These are phyloP conservation scores for Noctua janthina DNA, from an alignment of 2,888 invertebrate genomes.

Conservation along the genomic window DNA sequence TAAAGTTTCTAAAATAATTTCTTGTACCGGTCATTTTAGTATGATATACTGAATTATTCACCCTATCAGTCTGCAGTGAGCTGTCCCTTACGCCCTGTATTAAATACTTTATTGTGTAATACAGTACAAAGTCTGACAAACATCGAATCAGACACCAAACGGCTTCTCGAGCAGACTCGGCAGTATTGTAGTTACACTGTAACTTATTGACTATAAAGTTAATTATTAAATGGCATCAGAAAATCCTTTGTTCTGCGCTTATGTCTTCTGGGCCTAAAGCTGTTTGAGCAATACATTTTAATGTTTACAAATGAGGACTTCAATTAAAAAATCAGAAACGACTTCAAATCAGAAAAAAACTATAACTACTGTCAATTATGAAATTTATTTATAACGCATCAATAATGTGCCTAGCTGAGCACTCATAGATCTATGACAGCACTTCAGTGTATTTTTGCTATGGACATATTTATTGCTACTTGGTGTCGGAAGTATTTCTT, in stretches of 20 bases:
- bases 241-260: background rate
- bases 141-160: background rate
- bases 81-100: no score
- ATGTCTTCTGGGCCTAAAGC: background rate
- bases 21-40: no score
- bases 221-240: constrained; percentile 6
- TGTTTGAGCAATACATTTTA: constrained; percentile 31
- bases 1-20: no score
- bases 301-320: constrained; percentile 6
- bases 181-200: background rate
- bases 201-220: background rate
- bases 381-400: background rate
- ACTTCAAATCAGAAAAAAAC: background rate
- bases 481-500: constrained; percentile 10
- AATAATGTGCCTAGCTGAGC: background rate
- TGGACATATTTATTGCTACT: background rate
- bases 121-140: background rate
- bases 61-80: no score
- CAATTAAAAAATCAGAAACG: background rate
- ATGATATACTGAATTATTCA: no score
- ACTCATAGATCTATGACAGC: background rate
- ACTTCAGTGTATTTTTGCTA: background rate
- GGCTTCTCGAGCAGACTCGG: background rate
- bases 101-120: background rate
- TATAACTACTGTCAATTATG: background rate